These are phyloP conservation scores for Babylonia areolata DNA, from an alignment of 1,140 invertebrate genomes.

Conservation along the genomic window DNA sequence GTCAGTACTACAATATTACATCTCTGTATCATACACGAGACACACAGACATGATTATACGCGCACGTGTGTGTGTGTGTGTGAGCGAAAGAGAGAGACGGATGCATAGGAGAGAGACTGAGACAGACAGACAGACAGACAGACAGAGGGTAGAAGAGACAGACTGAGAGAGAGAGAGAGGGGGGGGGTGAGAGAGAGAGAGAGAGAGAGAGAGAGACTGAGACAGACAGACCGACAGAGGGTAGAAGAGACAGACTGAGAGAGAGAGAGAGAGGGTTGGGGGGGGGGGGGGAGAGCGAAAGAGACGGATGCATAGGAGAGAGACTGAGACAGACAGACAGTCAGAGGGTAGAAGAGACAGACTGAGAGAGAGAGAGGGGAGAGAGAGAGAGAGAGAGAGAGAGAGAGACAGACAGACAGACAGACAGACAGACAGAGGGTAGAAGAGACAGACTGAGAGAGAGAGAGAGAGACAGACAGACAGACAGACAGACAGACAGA, in stretches of 20 bases:
- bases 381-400: slow-evolving; percentile 33
- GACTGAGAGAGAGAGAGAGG: slow-evolving; percentile 18
- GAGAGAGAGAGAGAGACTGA: slow-evolving; percentile 28
- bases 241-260: slow-evolving; percentile 22
- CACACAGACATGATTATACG: no score
- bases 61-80: no score
- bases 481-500: background rate
- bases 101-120: background rate
- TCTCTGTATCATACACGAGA: no score
- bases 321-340: background rate
- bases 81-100: no score
- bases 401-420: background rate
- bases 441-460: background rate
- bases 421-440: background rate
- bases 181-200: slow-evolving; percentile 20
- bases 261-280: slow-evolving; percentile 34
- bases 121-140: background rate
- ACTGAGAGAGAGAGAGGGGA: slow-evolving; percentile 40
- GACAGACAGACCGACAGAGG: slow-evolving; percentile 26
- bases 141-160: background rate
- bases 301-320: background rate
- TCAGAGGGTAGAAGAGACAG: background rate
- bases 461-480: background rate
- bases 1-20: no score
- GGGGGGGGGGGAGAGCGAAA: slow-evolving; percentile 13